Base-by-base conservation (phyloP, 2,797 vertebrate species). In the Glossophaga mutica region DNA sequence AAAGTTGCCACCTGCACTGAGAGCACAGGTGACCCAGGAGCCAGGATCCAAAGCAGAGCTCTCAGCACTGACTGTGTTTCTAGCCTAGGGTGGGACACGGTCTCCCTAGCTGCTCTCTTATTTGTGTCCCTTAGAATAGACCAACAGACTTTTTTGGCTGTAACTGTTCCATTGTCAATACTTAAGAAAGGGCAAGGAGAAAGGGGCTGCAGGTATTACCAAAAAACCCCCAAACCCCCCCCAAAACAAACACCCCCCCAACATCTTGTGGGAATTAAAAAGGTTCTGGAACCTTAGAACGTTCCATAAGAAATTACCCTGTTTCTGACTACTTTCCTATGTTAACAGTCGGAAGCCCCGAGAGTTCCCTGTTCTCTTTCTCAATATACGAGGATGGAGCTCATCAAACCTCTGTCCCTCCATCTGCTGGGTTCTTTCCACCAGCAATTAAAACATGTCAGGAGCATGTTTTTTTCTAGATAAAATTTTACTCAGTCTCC, bases 401-500 rank as follows among this genome's bases (percentile, higher is more conserved):
- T 83, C 79, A 44, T 42, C 34, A 34, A 74, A 50, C 12, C 7
- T 57, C 24, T 78, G 44, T 91, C 37, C 21, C 70, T 86, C 70
- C 24, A 18, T 59, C 46, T 42, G 26, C 52, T 77, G 67, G 18
- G 24, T 82, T 93, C 62, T 73, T 85, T 70, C 55, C 71, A 39
- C 8, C 2, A 82, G 73, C 55, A 65, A 70, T 76, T 87, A 19
- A 2, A 84, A 82, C 77, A 77, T 70, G 48, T 59, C 84, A 94
- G n/a, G 22, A 67, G 32, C 9, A 68, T 81, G 68, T 71, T 76
- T 67, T 84, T 96, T 83, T 52, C 62, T 5, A 84, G 50, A 48
- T 37, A 97, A 81, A 91, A 65, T 85, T 88, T 94, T 89, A 50
- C 19, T 89, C 46, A 71, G 2, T 57, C 73, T 90, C 48, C 22